phyloP scores from a whole-genome alignment of 1,140 invertebrate genomes.

The Drosophila insularis region DNA sequence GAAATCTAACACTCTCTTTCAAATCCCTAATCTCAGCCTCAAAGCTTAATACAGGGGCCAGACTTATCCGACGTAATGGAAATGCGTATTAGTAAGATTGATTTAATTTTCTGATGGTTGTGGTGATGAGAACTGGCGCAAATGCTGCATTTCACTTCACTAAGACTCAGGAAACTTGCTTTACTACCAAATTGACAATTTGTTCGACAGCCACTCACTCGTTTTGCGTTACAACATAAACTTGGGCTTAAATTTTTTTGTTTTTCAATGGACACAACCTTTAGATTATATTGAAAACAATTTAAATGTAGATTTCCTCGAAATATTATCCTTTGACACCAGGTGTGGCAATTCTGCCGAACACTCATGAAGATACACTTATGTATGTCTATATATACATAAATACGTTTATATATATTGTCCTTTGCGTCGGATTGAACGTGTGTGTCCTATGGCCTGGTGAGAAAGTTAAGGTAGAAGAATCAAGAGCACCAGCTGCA shows the following conservation, averaged over 20 bases:
- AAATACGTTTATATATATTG: slow-evolving; percentile 21
- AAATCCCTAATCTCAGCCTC: no score
- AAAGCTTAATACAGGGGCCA: no score
- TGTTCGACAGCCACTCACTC: neutral
- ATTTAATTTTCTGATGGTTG: neutral
- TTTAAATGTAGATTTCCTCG: slow-evolving; percentile 75
- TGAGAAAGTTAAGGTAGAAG: slow-evolving; percentile 24
- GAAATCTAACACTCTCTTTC: slow-evolving; percentile 34
- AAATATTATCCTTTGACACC: slow-evolving; percentile 63
- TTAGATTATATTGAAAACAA: slow-evolving; percentile 81
- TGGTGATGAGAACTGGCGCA: slow-evolving; percentile 57
- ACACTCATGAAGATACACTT: slow-evolving; percentile 28
- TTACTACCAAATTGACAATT: neutral
- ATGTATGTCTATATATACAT: slow-evolving; percentile 11
- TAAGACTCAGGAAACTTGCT: slow-evolving; percentile 5
- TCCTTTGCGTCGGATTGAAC: slow-evolving; percentile 14
- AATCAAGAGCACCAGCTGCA: slow-evolving; percentile 49
- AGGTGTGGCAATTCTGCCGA: slow-evolving; percentile 47
- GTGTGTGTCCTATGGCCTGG: neutral
- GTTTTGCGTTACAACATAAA: slow-evolving; percentile 39
- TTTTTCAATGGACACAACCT: slow-evolving; percentile 65
- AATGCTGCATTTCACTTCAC: slow-evolving; percentile 40
- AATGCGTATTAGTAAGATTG: neutral
- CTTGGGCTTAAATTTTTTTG: slow-evolving; percentile 47
- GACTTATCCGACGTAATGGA: neutral